Base-by-base conservation (phyloP, 2,797 vertebrate genomes). In the Poecilia gillii region DNA sequence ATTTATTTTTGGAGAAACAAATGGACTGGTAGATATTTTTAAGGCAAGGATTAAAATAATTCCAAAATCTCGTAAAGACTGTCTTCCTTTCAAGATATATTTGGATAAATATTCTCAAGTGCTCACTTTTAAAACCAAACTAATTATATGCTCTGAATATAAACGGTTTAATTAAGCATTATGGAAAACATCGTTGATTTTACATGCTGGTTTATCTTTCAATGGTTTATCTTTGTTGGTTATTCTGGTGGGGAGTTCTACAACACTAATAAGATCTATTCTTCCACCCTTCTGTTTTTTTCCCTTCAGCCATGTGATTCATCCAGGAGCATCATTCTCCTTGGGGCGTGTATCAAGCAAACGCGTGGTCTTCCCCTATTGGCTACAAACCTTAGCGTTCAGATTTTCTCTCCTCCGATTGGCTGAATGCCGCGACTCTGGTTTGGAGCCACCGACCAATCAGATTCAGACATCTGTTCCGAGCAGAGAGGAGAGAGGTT, bases 381-480 rank as follows among this genome's bases (percentile, higher is more conserved):
- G 95, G 96, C 47, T 78, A 13, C 28, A 7, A 33, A 6, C 4
- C 5, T 1, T 2, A 3, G 23, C 39, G 1, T 78, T 73, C 18
- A 14, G 16, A 70, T 41, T 51, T 6, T 0, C 31, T 49, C 1
- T 2, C 28, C 14, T 84, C 16, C 66, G 78, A 95, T 95, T 96
- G 94, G 95, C 51, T 25, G 18, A 45, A 0, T 1, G 2, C 0
- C 1, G 1, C 12, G 36, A 57, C 72, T 62, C 73, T 86, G 71
- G 16, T 75, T n/a, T 25, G 16, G 20, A 46, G 74, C 78, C 72
- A 41, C 4, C 47, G 84, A 51, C 97, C 93, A 97, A 97, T 96
- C 89, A 92, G 84, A 91, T 79, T 51, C 87, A 93, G 95, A 95
- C 96, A 97, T 96, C 95, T 97, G 96, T 97, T 94, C 91, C 5